Conservation (phyloP, 1,140 invertebrate genomes). For the Copidosoma floridanum region DNA sequence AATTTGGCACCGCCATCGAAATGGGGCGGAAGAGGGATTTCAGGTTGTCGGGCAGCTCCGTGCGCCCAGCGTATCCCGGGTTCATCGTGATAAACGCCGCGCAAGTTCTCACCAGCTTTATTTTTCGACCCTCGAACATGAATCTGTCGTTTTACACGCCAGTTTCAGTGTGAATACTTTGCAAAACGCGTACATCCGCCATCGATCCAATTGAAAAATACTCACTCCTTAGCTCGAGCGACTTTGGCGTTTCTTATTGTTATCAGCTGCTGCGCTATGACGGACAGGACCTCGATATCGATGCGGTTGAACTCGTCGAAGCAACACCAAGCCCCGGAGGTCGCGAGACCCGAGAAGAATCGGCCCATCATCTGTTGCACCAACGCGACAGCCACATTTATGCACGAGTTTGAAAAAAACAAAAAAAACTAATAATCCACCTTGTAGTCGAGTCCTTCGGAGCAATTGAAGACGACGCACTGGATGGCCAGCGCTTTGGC, state of each 20-base stretch:
- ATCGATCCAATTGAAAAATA: neutral
- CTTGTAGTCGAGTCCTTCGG: slow-evolving; percentile 78
- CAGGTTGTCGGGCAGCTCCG: slow-evolving; percentile 78
- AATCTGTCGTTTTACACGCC: too few species aligned
- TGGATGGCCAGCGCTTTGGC: slow-evolving; percentile 84
- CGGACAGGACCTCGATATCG: slow-evolving; percentile 86
- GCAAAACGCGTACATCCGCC: too few species aligned
- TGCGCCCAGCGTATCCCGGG: slow-evolving; percentile 85
- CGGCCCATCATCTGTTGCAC: slow-evolving; percentile 80
- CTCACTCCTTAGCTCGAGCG: slow-evolving; percentile 64
- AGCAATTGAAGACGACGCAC: slow-evolving; percentile 90
- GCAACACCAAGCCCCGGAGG: slow-evolving; percentile 88
- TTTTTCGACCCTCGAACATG: slow-evolving; percentile 87
- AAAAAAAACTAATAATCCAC: slow-evolving; percentile 27
- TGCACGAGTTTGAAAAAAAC: neutral
- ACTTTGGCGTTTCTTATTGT: slow-evolving; percentile 76
- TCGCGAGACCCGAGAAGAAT: slow-evolving; percentile 83
- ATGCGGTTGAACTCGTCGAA: slow-evolving; percentile 92
- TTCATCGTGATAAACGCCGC: slow-evolving; percentile 91
- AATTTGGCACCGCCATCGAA: slow-evolving; percentile 93
- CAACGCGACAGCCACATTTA: too few species aligned
- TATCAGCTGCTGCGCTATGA: slow-evolving; percentile 81
- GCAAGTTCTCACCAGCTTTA: slow-evolving; percentile 80
- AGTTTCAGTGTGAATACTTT: too few species aligned
- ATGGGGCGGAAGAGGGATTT: slow-evolving; percentile 86